Base-by-base conservation (phyloP, 2,113 vertebrate genomes). In the Crypturellus undulatus region DNA sequence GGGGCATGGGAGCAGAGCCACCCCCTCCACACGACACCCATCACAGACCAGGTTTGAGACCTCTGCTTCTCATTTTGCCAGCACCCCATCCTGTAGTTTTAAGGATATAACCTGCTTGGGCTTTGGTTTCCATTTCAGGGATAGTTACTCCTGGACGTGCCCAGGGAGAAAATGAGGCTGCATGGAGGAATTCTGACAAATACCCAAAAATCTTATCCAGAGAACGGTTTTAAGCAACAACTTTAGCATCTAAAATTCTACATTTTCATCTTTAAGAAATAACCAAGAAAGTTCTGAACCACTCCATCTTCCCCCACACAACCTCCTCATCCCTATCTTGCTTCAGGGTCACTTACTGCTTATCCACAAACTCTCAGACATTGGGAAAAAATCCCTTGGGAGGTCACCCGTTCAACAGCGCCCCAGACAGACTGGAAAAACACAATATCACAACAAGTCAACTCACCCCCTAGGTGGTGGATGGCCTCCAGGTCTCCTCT, bases 341-440 rank as follows among this genome's bases (percentile, higher is more conserved):
- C 42, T 76, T 13, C 32, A 64, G 28, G 1, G 0, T 8, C 2
- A 9, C n/a, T 87, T 72, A 69, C 16, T 25, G 72, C 14, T 28
- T 8, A 71, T 7, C 2, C 16, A 21, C 25, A 15, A 58, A 34
- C 25, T 71, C 26, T 56, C 3, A 1, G 42, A 51, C 36, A 2
- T 17, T 42, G 21, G 32, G 45, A 79, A 64, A 71, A 71, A 6
- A 24, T 0, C 1, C 32, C 54, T 58, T 64, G 19, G 9, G 36
- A 69, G 2, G 1, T 12, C 13, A 15, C 2, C 38, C 3, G 2
- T 7, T n/a, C n/a, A 76, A 5, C 3, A 59, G 11, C 38, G 32
- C 0, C 0, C 40, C 2, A 4, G 19, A 7, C 5, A 86, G 4
- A 18, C 18, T 3, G 4, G 4, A 63, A 62, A 14, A 5, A 19